Conservation (phyloP, 2,797 vertebrate genomes). For the Triplophysa yarkandensis region DNA sequence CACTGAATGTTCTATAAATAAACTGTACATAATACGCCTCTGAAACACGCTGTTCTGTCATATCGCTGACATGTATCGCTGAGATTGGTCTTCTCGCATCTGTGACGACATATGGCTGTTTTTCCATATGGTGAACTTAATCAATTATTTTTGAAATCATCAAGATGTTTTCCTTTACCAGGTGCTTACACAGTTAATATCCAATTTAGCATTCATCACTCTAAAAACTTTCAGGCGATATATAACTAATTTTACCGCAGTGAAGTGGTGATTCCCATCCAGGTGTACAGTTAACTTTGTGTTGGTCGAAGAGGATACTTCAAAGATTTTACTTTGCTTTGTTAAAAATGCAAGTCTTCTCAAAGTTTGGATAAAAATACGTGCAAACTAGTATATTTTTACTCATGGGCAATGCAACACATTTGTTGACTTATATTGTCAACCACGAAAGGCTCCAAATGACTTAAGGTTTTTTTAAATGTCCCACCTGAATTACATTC, state of each 20-base stretch:
- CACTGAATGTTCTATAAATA: conserved; percentile 29
- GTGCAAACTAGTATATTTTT: background rate
- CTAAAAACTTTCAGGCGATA: background rate
- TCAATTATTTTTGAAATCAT: conserved; percentile 4
- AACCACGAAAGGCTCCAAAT: background rate
- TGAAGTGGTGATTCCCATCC: background rate
- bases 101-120: conserved; percentile 19
- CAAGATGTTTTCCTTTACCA: background rate
- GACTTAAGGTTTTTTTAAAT: background rate
- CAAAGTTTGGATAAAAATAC: background rate
- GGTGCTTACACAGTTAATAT: background rate
- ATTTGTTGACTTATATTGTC: background rate
- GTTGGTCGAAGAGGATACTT: background rate
- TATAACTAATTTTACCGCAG: background rate
- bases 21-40: background rate
- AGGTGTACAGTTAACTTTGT: background rate
- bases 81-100: conserved; percentile 24
- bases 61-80: background rate
- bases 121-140: conserved; percentile 31
- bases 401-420: background rate
- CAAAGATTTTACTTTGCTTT: background rate
- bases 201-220: background rate
- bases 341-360: background rate
- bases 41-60: conserved; percentile 19
- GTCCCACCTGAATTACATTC: background rate